These are phyloP conservation scores for Chamaea fasciata DNA, from an alignment of 2,113 vertebrate species.

Conservation along the genomic window DNA sequence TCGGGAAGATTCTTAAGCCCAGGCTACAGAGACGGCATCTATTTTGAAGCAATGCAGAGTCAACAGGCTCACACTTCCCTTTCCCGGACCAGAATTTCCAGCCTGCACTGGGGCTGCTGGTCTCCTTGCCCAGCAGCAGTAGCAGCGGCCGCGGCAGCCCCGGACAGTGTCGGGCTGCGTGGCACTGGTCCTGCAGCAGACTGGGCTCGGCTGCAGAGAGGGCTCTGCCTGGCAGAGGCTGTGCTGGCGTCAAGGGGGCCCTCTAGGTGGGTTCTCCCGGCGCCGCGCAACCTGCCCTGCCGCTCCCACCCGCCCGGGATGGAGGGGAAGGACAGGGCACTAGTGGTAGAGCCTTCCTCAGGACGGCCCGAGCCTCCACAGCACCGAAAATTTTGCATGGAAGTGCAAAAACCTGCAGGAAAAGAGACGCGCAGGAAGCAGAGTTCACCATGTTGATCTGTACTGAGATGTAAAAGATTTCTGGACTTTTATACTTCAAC, in stretches of 20 bases:
- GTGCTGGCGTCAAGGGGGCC: constrained; percentile 76
- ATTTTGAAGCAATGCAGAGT: constrained; percentile 61
- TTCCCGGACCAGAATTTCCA: constrained; percentile 3
- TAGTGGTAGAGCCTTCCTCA: background rate
- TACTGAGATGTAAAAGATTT: background rate
- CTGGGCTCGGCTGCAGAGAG: constrained; percentile 69
- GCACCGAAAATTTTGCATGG: background rate
- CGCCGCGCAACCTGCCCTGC: constrained; percentile 34
- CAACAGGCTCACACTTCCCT: constrained; percentile 35
- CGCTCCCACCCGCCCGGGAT: background rate
- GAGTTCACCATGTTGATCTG: background rate
- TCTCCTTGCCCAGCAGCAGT: constrained; percentile 8
- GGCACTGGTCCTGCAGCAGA: constrained; percentile 75
- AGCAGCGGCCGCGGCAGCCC: constrained; percentile 29
- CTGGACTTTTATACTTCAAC: background rate
- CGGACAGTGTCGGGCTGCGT: constrained; percentile 59
- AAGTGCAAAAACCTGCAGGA: background rate
- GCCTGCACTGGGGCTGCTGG: constrained; percentile 13
- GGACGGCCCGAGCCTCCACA: background rate
- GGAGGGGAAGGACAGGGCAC: background rate
- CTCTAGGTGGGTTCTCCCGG: constrained; percentile 79
- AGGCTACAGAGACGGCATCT: constrained; percentile 29
- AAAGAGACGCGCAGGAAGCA: background rate
- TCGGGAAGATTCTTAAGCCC: constrained; percentile 58
- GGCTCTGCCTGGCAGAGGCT: constrained; percentile 63